These are phyloP conservation scores for Anoura caudifer DNA, from an alignment of 2,113 vertebrate genomes.

Conservation along the genomic window DNA sequence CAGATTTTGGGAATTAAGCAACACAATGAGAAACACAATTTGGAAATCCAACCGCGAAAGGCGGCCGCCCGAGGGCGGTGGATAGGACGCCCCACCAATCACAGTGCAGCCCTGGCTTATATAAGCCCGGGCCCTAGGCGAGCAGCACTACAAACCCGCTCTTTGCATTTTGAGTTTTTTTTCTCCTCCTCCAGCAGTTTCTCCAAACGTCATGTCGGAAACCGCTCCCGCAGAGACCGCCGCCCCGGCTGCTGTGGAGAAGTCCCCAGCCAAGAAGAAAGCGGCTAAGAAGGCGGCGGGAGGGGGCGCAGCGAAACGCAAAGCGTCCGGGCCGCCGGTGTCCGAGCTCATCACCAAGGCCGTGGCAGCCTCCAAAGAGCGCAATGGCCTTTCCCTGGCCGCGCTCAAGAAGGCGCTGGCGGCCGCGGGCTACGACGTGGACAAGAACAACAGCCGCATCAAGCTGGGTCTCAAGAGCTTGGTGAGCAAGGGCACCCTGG, in stretches of 20 bases:
- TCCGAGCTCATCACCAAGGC: slow-evolving; percentile 77
- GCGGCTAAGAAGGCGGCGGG: slow-evolving; percentile 53
- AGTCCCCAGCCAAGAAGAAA: slow-evolving; percentile 63
- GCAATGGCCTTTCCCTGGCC: slow-evolving; percentile 70
- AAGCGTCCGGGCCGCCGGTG: not conserved
- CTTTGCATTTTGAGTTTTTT: fast-evolving
- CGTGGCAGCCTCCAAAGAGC: slow-evolving; percentile 69
- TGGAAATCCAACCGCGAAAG: not conserved
- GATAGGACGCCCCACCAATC: slow-evolving; percentile 71
- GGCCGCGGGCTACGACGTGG: slow-evolving; percentile 84
- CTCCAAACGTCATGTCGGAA: not conserved
- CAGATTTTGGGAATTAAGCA: slow-evolving; percentile 40
- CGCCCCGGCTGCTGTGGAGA: slow-evolving; percentile 11
- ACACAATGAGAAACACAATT: slow-evolving; percentile 26
- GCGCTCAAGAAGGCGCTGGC: slow-evolving; percentile 83
- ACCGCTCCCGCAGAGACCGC: slow-evolving; percentile 62
- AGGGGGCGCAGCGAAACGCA: slow-evolving; percentile 62
- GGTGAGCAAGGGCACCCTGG: slow-evolving; percentile 71
- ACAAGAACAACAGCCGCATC: slow-evolving; percentile 82
- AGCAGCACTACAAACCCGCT: not conserved
- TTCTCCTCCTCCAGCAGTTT: fast-evolving
- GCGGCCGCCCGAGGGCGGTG: not conserved
- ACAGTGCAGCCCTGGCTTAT: slow-evolving; percentile 66
- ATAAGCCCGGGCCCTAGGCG: slow-evolving; percentile 32
- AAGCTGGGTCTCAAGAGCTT: slow-evolving; percentile 74